A percentile compares a stretch with the other conserved stretches of the same genome.
Conservation (phyloP, 1,140 invertebrate genomes). For the Delia radicum region DNA sequence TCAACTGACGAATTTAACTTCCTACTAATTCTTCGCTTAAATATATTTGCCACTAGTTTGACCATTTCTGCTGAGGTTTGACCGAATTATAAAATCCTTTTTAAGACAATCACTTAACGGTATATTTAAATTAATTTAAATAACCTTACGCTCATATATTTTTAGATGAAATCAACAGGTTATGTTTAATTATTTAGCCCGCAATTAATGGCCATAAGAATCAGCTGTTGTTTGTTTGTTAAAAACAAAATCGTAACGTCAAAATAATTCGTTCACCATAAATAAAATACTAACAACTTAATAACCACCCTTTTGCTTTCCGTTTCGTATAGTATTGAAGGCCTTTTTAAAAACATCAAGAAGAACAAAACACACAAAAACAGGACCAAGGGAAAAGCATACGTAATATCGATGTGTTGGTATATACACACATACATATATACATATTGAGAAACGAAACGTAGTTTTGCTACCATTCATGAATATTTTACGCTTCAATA, state of each 20-base stretch:
- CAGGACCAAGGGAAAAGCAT: neutral
- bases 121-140: neutral
- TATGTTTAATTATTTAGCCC: conserved; percentile 5
- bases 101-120: neutral
- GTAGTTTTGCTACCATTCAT: conserved; percentile 11
- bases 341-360: neutral
- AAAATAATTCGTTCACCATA: neutral
- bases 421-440: neutral
- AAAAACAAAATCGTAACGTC: neutral
- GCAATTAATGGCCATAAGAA: neutral
- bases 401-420: neutral
- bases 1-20: too few relatives aligned
- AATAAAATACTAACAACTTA: neutral
- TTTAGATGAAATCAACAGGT: conserved; percentile 10
- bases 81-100: too few relatives aligned
- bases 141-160: neutral
- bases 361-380: neutral
- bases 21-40: too few relatives aligned
- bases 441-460: neutral
- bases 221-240: neutral
- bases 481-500: conserved; percentile 15
- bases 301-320: neutral
- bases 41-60: too few relatives aligned
- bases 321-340: neutral
- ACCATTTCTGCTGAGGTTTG: too few relatives aligned